phyloP scores from a whole-genome alignment of 2,113 vertebrate genomes.

The Pycnonotus jocosus region DNA sequence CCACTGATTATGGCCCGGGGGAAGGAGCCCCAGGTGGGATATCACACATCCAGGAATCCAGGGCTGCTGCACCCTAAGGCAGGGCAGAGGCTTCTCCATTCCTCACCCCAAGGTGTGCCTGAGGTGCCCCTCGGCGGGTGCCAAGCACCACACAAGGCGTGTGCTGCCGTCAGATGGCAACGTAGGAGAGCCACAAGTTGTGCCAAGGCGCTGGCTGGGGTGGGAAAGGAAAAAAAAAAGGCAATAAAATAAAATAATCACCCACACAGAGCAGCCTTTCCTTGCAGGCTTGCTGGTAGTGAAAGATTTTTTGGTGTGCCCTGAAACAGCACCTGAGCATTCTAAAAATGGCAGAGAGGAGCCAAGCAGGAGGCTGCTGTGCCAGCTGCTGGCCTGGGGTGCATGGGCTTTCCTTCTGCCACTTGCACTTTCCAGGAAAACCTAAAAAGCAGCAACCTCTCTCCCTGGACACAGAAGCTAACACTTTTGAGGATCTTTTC shows the following conservation, averaged over 20 bases:
- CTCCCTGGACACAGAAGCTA: background rate
- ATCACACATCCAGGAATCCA: rapidly evolving
- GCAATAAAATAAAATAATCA: background rate
- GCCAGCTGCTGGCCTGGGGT: background rate
- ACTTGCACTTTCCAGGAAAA: background rate
- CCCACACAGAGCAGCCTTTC: background rate
- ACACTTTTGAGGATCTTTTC: background rate
- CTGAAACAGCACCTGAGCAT: background rate
- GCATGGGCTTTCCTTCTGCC: background rate
- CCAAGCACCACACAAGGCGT: background rate
- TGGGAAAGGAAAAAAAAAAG: background rate
- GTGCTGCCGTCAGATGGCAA: background rate
- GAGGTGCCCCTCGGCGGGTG: rapidly evolving
- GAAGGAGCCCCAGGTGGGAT: background rate
- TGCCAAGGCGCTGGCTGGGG: constrained; percentile 13
- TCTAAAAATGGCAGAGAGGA: background rate
- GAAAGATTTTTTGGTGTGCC: background rate
- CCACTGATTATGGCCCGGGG: background rate
- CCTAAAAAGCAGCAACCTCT: background rate
- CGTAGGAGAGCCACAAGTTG: background rate
- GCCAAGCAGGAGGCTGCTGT: background rate
- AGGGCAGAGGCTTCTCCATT: background rate
- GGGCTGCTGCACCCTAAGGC: background rate
- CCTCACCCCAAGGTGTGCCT: rapidly evolving
- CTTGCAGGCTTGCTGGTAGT: background rate